A percentile compares a stretch with the other conserved stretches of the same genome.
These are phyloP conservation scores for Neoseiulus cucumeris DNA, from an alignment of 1,140 invertebrate species.

Conservation along the genomic window DNA sequence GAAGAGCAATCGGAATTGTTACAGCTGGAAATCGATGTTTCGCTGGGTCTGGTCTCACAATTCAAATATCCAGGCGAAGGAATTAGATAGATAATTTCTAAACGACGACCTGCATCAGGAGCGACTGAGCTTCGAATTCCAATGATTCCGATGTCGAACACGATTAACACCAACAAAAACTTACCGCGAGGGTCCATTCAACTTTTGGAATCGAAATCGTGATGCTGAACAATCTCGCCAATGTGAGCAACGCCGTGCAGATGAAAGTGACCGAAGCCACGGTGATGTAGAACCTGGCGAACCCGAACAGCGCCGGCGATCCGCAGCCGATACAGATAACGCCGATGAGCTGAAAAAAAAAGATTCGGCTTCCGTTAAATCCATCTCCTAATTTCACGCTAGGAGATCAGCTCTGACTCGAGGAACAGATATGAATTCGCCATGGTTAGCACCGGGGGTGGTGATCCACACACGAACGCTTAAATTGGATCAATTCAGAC, in stretches of 20 bases:
- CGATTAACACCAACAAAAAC: neutral
- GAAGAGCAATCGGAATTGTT: neutral
- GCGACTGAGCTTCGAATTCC: neutral
- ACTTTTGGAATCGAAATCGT: neutral
- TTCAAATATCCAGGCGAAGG: neutral
- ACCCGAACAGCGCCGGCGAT: neutral
- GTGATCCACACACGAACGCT: no score
- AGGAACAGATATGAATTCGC: no score
- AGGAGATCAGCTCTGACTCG: no score
- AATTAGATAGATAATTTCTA: neutral
- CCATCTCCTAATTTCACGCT: no score
- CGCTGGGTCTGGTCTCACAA: neutral
- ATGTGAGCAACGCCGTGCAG: neutral
- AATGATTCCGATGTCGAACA: neutral
- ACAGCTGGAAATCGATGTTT: neutral
- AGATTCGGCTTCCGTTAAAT: no score
- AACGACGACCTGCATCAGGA: neutral
- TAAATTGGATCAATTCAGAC: no score
- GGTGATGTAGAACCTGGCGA: neutral
- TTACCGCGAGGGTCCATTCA: constrained; percentile 1
- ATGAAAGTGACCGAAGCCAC: neutral
- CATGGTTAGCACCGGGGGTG: no score
- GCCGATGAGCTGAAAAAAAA: neutral
- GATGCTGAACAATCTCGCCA: neutral
- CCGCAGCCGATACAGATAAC: constrained; percentile 1